phyloP scores from a whole-genome alignment of 2,888 invertebrate genomes.

The Lithosia quadra region DNA sequence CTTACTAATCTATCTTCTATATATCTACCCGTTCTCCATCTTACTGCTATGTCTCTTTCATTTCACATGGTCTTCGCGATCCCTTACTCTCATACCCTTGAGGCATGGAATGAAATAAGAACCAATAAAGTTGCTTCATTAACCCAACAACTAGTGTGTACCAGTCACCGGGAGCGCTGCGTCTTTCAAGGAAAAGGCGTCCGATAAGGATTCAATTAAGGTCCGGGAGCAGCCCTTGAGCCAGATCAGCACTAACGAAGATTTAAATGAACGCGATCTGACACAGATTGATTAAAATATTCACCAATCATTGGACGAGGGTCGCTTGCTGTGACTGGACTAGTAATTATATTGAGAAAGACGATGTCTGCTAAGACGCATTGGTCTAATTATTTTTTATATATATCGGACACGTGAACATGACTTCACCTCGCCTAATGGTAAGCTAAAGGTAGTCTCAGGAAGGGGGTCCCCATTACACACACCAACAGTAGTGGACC shows the following conservation, averaged over 20 bases:
- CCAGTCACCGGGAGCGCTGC: not conserved
- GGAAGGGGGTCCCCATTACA: no score
- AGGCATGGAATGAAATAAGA: not conserved
- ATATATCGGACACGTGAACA: no score
- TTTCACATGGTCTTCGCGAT: no score
- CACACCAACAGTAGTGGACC: no score
- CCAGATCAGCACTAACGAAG: not conserved
- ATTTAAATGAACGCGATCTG: constrained; percentile 3
- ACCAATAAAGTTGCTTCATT: not conserved
- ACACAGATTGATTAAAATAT: constrained; percentile 3
- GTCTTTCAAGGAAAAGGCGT: not conserved
- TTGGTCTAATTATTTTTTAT: not conserved
- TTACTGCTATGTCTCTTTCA: no score
- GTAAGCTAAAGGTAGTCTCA: no score
- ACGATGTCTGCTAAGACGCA: not conserved
- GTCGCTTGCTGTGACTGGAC: not conserved
- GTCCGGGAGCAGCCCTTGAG: not conserved
- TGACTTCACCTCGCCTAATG: no score
- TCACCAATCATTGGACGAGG: not conserved
- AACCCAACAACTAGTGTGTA: not conserved
- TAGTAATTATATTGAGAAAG: not conserved
- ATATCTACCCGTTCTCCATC: not conserved
- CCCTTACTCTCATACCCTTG: no score
- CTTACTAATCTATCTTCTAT: no score
- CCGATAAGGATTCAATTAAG: constrained; percentile 9